A percentile compares a stretch with the other conserved stretches of the same genome.
These are phyloP conservation scores for Eupelmus urozonus DNA, from an alignment of 2,888 invertebrate species.

Conservation along the genomic window DNA sequence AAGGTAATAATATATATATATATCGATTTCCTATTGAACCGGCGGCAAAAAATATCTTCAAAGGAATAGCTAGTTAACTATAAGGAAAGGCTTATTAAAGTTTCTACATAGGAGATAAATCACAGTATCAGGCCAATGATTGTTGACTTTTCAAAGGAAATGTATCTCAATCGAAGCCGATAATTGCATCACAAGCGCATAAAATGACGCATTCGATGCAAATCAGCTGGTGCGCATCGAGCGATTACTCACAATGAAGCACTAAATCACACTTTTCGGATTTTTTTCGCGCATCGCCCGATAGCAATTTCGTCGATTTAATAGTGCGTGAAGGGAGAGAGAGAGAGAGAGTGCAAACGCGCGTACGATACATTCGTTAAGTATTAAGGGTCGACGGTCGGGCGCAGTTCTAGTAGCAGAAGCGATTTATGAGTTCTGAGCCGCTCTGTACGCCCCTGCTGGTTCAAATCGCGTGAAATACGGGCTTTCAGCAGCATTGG, in stretches of 20 bases:
- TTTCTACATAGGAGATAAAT: too few relatives aligned
- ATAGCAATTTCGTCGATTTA: not conserved
- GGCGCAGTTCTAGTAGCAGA: not conserved
- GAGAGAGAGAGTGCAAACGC: not conserved
- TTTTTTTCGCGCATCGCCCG: not conserved
- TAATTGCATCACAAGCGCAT: not conserved
- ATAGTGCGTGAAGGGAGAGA: not conserved
- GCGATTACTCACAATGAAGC: not conserved
- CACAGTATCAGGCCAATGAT: too few relatives aligned
- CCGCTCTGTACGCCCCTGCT: not conserved
- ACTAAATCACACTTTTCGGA: not conserved
- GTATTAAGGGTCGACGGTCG: constrained; percentile 3
- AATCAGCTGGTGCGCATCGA: not conserved
- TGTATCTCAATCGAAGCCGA: not conserved
- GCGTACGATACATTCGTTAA: constrained; percentile 12
- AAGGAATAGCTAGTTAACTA: too few relatives aligned
- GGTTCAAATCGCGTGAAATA: not conserved
- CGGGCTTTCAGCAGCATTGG: constrained; percentile 65
- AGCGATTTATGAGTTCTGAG: constrained; percentile 35
- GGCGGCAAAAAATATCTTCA: too few relatives aligned
- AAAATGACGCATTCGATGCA: not conserved
- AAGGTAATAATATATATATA: too few relatives aligned
- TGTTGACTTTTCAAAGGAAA: too few relatives aligned
- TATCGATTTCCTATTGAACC: too few relatives aligned
- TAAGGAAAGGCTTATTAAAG: too few relatives aligned